Base-by-base conservation (phyloP, 2,113 vertebrate genomes). In the Stigmatopora argus region DNA sequence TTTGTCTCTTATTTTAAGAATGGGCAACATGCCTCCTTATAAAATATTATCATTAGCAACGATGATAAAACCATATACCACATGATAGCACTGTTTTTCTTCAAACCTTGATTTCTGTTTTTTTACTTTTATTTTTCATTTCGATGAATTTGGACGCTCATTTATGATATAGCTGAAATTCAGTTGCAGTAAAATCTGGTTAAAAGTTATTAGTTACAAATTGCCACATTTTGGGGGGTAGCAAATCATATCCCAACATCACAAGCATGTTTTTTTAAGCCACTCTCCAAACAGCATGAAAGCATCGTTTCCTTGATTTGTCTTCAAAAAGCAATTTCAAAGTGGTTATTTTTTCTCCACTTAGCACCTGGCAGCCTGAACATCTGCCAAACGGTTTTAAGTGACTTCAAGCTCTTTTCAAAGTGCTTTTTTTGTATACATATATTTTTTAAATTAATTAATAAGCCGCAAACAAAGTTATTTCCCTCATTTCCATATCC, bases 371-470 rank as follows among this genome's bases (percentile, higher is more conserved):
- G 64, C 64, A 10, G 19, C 19, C 4, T 55, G 59, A 72, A 62
- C 70, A 70, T 56, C 65, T 74, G 73, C 70, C 67, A 73, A 62
- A 71, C 67, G 47, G 71, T 73, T 64, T 72, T 64, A 48, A 41
- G 62, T 53, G 45, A 64, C 38, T 67, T 69, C 65, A 67, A 69
- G 80, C 35, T 62, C 65, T 63, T 66, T 75, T 73, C 46, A 67
- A 82, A 79, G 84, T 87, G 82, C 84, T 81, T 85, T 86, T 71
- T 41, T 31, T 70, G 68, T 31, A 61, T 17, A 31, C 67, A 73
- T 44, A 57, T 63, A 70, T 15, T 66, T 68, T 38, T 66, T 19
- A 35, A 62, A 34, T 49, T n/a, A 34, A 49, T 35, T n/a, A 48
- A 68, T 68, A 48, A 64, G 69, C 67, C 53, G 57, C 63, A 80